phyloP scores from a whole-genome alignment of 2,797 vertebrate species.

The Poecilia velifera region DNA sequence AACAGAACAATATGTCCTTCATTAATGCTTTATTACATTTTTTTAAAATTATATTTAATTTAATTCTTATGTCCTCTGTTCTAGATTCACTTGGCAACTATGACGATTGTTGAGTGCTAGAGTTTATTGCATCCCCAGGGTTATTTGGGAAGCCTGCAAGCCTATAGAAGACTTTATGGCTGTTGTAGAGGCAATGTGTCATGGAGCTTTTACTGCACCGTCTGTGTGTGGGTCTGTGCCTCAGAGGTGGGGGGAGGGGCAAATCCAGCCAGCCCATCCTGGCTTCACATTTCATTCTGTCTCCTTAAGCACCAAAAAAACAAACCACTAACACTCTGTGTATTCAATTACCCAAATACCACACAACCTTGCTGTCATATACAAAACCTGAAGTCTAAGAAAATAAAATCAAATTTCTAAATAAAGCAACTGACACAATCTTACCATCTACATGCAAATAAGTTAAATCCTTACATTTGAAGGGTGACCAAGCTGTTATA shows the following conservation, averaged over 20 bases:
- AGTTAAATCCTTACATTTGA: background rate
- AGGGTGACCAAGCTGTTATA: background rate
- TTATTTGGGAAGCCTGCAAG: conserved; percentile 57
- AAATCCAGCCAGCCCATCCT: conserved; percentile 65
- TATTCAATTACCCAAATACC: conserved; percentile 63
- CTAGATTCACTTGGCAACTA: background rate
- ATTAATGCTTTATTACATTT: background rate
- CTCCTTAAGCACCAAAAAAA: conserved; percentile 84
- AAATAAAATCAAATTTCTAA: conserved; percentile 18
- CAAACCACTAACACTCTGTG: conserved; percentile 56
- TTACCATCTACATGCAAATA: background rate
- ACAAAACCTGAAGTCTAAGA: conserved; percentile 20
- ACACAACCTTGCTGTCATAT: conserved; percentile 32
- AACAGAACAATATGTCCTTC: background rate
- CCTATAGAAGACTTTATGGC: conserved; percentile 71
- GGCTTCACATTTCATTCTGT: conserved; percentile 82
- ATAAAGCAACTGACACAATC: background rate
- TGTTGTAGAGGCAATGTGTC: conserved; percentile 66
- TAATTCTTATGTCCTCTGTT: background rate
- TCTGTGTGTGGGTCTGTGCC: conserved; percentile 10
- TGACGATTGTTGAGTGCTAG: conserved; percentile 1
- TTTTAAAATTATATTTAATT: background rate
- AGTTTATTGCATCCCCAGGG: conserved; percentile 60
- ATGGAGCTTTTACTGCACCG: conserved; percentile 33
- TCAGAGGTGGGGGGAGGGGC: conserved; percentile 57